Evolutionary conservation across 2,113 vertebrate species (phyloP).

Genomic region (Hucho hucho): DNA sequence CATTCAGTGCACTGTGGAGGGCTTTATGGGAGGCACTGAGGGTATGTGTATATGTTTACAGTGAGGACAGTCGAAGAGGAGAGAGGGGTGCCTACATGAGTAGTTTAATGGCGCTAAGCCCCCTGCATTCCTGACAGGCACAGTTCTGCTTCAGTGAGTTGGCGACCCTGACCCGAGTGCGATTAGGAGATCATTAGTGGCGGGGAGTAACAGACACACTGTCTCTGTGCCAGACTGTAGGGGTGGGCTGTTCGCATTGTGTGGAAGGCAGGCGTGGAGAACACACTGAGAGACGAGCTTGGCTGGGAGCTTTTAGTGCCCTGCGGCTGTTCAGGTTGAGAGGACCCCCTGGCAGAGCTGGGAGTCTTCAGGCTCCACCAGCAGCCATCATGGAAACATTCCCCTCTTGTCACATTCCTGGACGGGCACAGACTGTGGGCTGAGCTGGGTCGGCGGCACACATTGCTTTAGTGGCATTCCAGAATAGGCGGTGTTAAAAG

Average conservation of each 20-base stretch:
- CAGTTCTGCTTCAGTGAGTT: constrained; percentile 27
- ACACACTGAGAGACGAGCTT: background rate
- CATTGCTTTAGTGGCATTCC: background rate
- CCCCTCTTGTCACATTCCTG: constrained; percentile 14
- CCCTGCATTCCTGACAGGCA: constrained; percentile 8
- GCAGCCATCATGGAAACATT: constrained; percentile 8
- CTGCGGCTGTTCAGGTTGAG: constrained; percentile 33
- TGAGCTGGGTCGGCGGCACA: background rate
- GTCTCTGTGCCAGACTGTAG: constrained; percentile 2
- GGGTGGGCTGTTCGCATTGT: constrained; percentile 8
- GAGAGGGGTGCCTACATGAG: background rate
- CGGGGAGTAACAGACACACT: constrained; percentile 23
- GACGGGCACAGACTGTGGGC: background rate
- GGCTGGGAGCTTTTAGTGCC: constrained; percentile 41
- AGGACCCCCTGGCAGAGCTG: constrained; percentile 1
- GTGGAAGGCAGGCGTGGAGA: background rate
- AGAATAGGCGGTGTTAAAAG: background rate
- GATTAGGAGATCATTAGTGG: constrained; percentile 20
- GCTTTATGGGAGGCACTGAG: background rate
- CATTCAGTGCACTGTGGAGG: background rate
- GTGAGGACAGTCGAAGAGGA: background rate
- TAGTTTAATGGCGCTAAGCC: background rate
- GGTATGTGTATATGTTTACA: background rate
- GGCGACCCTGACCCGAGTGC: constrained; percentile 8
- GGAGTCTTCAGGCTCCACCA: constrained; percentile 10